Base-by-base conservation (phyloP, 2,888 invertebrate species). In the Drosophila mulleri region DNA sequence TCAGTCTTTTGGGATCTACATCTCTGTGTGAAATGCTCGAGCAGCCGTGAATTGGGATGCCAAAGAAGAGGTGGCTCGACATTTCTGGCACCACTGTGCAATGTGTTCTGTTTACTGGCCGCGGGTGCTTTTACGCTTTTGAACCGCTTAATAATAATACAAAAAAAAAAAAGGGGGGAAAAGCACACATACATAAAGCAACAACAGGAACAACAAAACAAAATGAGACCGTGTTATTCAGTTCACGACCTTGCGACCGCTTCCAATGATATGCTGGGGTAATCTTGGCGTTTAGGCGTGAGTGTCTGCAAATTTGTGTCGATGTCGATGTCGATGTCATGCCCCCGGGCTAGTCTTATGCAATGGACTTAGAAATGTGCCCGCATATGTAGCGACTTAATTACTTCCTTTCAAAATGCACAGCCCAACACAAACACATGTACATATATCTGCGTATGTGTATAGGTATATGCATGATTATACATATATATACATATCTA, bases 101-200 rank as follows among this genome's bases (percentile, higher is more conserved):
- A 20, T 20, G 32, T 54, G 60, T 35, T 37, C 48, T 77, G 76
- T 75, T 76, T 74, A 63, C 80, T 75, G 67, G 72, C 82, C 83
- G 73, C 66, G 67, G 83, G 81, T 69, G 69, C 39, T 75, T 72
- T 75, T 73, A 66, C 72, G 69, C 69, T 75, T 83, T 82, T 75
- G 63, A 78, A 45, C 71, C 67, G 69, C 83, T 83, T 70, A 73
- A 73, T 77, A 75, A 75, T 39, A 80, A 67, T 41, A 66, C 16
- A 48, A 42, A 69, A 16, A 35, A 7, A 66, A 53, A 62, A 16
- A 42, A 7, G 29, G 29, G 8, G 8, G 7, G 8, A 29, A 11
- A 37, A 0, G 4, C 12, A 37, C 37, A 37, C 1, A 12, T 4
- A 39, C 39, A 39, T 8, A 37, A 2, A 20, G 39, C 50, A 50